These are phyloP conservation scores for Boulengerochromis microlepis DNA, from an alignment of 2,113 vertebrate species.

Conservation along the genomic window DNA sequence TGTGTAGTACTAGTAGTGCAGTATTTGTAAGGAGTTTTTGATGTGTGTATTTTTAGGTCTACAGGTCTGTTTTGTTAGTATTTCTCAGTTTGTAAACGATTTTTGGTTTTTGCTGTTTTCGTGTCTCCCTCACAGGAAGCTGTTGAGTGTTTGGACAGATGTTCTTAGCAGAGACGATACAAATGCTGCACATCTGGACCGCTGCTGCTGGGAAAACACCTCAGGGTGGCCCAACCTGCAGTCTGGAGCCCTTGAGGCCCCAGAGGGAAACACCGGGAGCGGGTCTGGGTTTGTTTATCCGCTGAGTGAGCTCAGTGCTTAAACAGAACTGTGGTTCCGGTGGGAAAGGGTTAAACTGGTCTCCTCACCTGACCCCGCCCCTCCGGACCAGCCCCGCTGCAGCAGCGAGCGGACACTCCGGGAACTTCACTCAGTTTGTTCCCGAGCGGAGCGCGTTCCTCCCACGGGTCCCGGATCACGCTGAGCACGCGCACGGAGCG, in stretches of 20 bases:
- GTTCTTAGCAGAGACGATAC: not conserved
- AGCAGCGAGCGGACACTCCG: constrained; percentile 1
- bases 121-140: not conserved
- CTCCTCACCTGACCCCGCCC: constrained; percentile 37
- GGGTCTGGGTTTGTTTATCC: not conserved
- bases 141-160: constrained; percentile 34
- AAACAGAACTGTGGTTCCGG: not conserved
- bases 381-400: constrained; percentile 5
- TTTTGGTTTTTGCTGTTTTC: not conserved
- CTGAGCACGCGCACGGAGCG: not conserved
- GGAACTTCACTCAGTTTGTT: constrained; percentile 24
- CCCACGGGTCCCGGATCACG: not conserved
- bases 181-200: constrained; percentile 2
- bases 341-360: not conserved
- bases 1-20: not conserved
- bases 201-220: not conserved
- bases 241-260: not conserved
- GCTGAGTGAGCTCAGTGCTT: accelerated
- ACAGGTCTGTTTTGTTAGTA: not conserved
- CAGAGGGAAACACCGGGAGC: not conserved
- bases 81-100: not conserved
- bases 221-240: constrained; percentile 4
- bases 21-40: not conserved
- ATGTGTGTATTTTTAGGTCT: not conserved
- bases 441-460: not conserved